Percentiles rank a stretch among this genome's conserved stretches.
These are phyloP conservation scores for Nematostella vectensis DNA, from an alignment of 92 coral and sea anemone genomes.

Conservation along the genomic window DNA sequence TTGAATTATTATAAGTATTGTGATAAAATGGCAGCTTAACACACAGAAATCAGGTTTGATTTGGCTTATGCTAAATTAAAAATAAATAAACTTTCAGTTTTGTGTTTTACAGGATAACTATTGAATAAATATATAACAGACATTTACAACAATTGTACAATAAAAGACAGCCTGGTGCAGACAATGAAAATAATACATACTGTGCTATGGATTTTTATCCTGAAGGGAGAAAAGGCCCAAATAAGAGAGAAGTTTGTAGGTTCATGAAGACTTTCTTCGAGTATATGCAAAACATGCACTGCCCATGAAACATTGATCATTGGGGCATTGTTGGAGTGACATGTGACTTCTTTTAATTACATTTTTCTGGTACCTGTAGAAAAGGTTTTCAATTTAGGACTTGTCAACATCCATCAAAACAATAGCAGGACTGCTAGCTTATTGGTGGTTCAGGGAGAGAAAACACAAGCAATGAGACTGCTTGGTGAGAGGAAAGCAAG, in stretches of 20 bases:
- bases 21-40: not conserved
- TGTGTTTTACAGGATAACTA: conserved; percentile 20
- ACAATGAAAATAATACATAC: conserved; percentile 38
- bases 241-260: conserved; percentile 63
- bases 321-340: conserved; percentile 68
- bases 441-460: conserved; percentile 46
- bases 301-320: conserved; percentile 96
- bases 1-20: too few species aligned
- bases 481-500: conserved; percentile 9
- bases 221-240: conserved; percentile 8
- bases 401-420: conserved; percentile 82
- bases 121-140: conserved; percentile 15
- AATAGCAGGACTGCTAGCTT: conserved; percentile 46
- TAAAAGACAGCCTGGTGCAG: conserved; percentile 6
- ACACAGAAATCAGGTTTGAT: conserved; percentile 28
- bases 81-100: conserved; percentile 55
- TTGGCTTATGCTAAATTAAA: conserved; percentile 68
- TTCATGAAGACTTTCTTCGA: conserved; percentile 58
- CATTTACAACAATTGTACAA: not conserved
- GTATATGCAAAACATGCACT: conserved; percentile 94
- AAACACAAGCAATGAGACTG: conserved; percentile 6
- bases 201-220: conserved; percentile 11
- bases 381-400: conserved; percentile 70
- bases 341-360: conserved; percentile 93
- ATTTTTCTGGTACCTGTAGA: conserved; percentile 76